Evolutionary conservation across 2,888 invertebrate species (phyloP), one percentile per base, ranked within the genome.

Genomic region (Campoletis raptor): DNA sequence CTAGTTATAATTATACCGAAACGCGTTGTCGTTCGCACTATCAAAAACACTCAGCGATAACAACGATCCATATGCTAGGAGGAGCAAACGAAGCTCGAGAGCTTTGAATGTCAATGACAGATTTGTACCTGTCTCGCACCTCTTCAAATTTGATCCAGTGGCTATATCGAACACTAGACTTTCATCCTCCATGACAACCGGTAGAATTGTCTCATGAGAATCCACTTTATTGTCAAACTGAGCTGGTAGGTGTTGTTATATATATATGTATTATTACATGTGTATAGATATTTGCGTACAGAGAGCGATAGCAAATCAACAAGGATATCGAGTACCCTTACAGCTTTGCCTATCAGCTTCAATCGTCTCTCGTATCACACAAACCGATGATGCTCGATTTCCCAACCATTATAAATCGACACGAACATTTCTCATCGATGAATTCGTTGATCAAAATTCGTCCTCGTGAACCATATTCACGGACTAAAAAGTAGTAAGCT

Each of bases 141-240:
- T 77, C 86, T 86, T 77, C 66, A 57, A 81, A 83, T 76, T 83
- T 86, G 86, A 86, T 86, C 83, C 66, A 86, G 86, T 81, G 83
- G 86, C 48, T 67, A 15, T 54, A 40, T 54, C 57, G 54, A 48
- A 40, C 74, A 40, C 37, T 37, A 52, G 66, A 67, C 36, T 67
- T 52, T 80, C 70, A 52, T 80, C 67, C 74, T 57, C 42, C 24
- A 57, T 83, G 76, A 86, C 86, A 80, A 81, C 83, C 72, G 83
- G 86, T 67, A 70, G 76, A 64, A 83, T 83, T 83, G 83, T 83
- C 80, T 80, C 83, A 80, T 67, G 80, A 24, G 57, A 81, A 81
- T 81, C 76, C 77, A 67, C 64, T 86, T 86, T 83, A 80, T 83
- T 76, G 80, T 77, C 74, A 64, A 70, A 66, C 64, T 40, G 45